Base-by-base conservation (phyloP, 2,797 vertebrate genomes). In the Cossypha heuglini region DNA sequence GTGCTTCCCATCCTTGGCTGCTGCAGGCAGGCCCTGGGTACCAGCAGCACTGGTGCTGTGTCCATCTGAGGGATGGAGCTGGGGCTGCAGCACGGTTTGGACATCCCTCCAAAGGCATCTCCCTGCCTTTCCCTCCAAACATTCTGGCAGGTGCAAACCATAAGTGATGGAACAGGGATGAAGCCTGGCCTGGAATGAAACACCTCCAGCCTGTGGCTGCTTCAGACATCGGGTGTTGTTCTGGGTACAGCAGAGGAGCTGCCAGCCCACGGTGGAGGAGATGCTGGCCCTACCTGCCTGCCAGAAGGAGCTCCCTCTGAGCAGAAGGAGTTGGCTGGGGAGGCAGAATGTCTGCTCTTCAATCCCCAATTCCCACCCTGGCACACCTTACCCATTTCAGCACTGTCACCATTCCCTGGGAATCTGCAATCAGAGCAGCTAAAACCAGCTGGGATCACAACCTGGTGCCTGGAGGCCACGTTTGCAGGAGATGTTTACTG, bases 1-100 rank as follows among this genome's bases (percentile, higher is more conserved):
- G 17, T 16, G 9, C 48, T 69, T 79, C 63, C 59, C 59, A 55
- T 43, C 17, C 6, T 20, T 0, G 0, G 42, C 43, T 37, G 40
- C 79, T 86, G 79, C 45, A 73, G 82, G 40, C 4, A 10, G 16
- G 24, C 9, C 6, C 54, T 15, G 20, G 37, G 29, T 10, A 20
- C 37, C 58, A 89, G 64, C 29, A 25, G 38, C 45, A 25, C 18
- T 0, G 0, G 1, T 1, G 3, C 25, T 0, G 0, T 10, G n/a
- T 31, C 62, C 66, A 10, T 18, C 37, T 63, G 45, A 51, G 24
- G 49, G 25, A 40, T 6, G 18, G 29, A 43, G 26, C 33, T 57
- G 42, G 20, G 13, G 38, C 11, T 66, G 59, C 55, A 48, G 26
- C 15, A 6, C 0, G 11, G 11, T 6, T 25, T 61, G 58, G n/a